These are phyloP conservation scores for Nyctibius bracteatus DNA, from an alignment of 2,113 vertebrate species.

Conservation along the genomic window DNA sequence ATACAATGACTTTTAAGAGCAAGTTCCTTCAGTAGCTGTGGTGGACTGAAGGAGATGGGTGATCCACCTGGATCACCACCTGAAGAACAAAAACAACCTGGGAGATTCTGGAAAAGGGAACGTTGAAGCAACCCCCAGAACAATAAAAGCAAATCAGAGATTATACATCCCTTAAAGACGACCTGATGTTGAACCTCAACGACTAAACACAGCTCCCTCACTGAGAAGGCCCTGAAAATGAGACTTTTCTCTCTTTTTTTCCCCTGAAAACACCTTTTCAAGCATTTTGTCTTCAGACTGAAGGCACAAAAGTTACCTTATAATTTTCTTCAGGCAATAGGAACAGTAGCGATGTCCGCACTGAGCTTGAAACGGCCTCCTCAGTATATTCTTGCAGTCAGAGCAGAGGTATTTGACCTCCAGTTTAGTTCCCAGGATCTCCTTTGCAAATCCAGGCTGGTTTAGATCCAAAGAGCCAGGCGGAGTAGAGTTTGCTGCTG, in stretches of 20 bases:
- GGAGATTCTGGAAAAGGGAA: background rate
- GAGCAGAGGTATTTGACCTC: conserved; percentile 93
- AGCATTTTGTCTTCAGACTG: background rate
- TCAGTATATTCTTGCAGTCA: conserved; percentile 84
- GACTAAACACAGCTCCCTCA: background rate
- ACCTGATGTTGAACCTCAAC: background rate
- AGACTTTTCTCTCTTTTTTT: background rate
- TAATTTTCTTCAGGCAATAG: conserved; percentile 83
- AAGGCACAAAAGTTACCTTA: conserved; percentile 76
- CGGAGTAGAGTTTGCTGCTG: conserved; percentile 83
- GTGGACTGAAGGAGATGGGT: background rate
- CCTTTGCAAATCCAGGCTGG: conserved; percentile 85
- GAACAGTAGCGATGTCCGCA: conserved; percentile 93
- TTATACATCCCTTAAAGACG: background rate
- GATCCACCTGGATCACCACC: background rate
- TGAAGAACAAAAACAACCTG: background rate
- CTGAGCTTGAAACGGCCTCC: conserved; percentile 89
- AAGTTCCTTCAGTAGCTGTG: background rate
- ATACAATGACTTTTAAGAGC: background rate
- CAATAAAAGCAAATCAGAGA: background rate
- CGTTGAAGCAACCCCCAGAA: background rate
- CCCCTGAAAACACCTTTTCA: background rate
- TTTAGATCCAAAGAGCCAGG: conserved; percentile 86
- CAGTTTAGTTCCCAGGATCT: conserved; percentile 84
- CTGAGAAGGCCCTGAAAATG: background rate